phyloP scores from a whole-genome alignment of 2,888 invertebrate species.

The Linnaemya tessellans region DNA sequence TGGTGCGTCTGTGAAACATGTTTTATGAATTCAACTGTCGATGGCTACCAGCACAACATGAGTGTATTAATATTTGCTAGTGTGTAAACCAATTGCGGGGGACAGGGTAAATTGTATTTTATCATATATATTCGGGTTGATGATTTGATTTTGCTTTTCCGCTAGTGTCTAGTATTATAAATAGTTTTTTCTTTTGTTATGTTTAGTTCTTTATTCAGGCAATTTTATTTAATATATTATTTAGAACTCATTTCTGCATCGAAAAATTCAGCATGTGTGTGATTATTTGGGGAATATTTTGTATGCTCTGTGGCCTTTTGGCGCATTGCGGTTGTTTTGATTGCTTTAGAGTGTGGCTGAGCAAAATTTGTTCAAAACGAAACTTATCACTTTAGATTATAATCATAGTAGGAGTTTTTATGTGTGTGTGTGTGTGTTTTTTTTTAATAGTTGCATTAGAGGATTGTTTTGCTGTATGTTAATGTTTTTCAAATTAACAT shows the following conservation, averaged over 20 bases:
- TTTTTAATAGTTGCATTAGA: conserved; percentile 20
- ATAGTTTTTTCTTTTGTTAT: conserved; percentile 31
- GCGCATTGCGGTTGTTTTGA: conserved; percentile 73
- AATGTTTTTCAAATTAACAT: conserved; percentile 15
- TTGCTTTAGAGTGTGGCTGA: conserved; percentile 65
- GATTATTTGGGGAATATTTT: conserved; percentile 35
- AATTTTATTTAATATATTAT: conserved; percentile 73
- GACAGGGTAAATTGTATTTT: conserved; percentile 11
- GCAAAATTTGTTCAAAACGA: conserved; percentile 55
- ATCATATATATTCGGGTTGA: background rate
- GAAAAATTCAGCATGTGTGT: conserved; percentile 49
- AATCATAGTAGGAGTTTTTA: conserved; percentile 56
- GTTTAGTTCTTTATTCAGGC: conserved; percentile 51
- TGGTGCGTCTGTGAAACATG: conserved; percentile 25
- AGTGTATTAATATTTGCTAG: conserved; percentile 7
- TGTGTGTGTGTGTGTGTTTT: no score
- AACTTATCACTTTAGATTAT: conserved; percentile 55
- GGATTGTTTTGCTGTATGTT: background rate
- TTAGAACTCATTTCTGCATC: conserved; percentile 72
- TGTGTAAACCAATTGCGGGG: conserved; percentile 12
- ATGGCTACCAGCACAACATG: conserved; percentile 7
- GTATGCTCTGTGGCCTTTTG: conserved; percentile 60
- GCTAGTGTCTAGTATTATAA: conserved; percentile 37
- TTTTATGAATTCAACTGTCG: conserved; percentile 21
- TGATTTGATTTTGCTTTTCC: conserved; percentile 52